Conservation (phyloP, 1,140 invertebrate species). For the Gonioctena quinquepunctata region DNA sequence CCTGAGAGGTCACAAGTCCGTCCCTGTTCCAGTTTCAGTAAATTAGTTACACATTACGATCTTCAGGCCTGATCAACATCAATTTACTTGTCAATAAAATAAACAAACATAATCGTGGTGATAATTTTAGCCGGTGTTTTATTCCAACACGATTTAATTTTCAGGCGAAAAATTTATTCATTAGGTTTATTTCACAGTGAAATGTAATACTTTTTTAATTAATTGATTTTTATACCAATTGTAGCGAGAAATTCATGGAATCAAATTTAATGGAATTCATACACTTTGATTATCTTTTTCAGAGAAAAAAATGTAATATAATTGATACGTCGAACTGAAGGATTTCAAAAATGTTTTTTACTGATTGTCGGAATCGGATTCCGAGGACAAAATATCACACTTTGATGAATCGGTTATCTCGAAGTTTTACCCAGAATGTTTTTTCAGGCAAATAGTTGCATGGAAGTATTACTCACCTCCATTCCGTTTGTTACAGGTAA, state of each 20-base stretch:
- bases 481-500: no score
- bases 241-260: conserved; percentile 1
- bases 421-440: background rate
- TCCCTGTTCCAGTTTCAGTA: background rate
- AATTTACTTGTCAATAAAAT: background rate
- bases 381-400: background rate
- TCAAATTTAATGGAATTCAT: conserved; percentile 7
- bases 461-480: no score
- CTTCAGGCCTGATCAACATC: background rate
- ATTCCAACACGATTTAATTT: background rate
- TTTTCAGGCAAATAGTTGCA: no score
- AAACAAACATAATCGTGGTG: background rate
- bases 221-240: conserved; percentile 2
- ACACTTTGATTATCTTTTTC: background rate
- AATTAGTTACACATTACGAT: background rate
- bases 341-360: background rate
- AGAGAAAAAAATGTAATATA: background rate
- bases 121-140: background rate
- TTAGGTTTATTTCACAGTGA: background rate
- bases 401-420: background rate
- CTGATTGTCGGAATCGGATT: background rate
- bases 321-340: background rate
- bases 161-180: background rate
- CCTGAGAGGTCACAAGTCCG: no score
- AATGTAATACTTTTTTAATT: background rate